phyloP scores from a whole-genome alignment of 2,888 invertebrate genomes.

The Leptinotarsa haldemani region DNA sequence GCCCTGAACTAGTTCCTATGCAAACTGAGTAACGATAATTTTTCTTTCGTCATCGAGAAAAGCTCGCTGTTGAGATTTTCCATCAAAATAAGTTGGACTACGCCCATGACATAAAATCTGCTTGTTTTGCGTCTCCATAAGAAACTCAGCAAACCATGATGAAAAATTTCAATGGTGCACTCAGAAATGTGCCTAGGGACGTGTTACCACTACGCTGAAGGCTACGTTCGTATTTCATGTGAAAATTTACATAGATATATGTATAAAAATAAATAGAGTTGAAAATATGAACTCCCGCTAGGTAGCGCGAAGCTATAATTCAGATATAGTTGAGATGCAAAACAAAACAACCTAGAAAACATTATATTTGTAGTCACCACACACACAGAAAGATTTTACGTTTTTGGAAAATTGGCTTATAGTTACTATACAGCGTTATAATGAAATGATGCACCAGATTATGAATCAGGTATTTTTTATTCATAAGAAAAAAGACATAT shows the following conservation, averaged over 20 bases:
- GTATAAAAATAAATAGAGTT: constrained; percentile 5
- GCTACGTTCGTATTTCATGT: constrained; percentile 32
- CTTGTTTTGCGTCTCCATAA: not conserved
- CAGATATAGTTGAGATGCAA: not conserved
- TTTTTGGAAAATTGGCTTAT: too few species aligned
- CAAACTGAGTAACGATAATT: too few species aligned
- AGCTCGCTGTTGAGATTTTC: too few species aligned
- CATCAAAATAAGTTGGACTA: not conserved
- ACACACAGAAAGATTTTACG: too few species aligned
- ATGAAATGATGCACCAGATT: too few species aligned
- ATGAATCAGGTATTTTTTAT: too few species aligned
- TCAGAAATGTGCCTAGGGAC: constrained; percentile 34
- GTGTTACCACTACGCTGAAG: constrained; percentile 28
- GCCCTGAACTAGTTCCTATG: too few species aligned
- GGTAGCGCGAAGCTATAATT: not conserved
- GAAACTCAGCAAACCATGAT: not conserved
- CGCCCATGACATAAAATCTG: not conserved
- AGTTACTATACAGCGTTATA: too few species aligned
- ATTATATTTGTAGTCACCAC: not conserved
- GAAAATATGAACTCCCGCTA: constrained; percentile 9
- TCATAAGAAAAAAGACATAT: too few species aligned
- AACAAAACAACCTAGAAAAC: constrained; percentile 1
- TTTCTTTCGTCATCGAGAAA: too few species aligned
- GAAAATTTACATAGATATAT: constrained; percentile 7
- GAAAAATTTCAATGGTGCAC: constrained; percentile 32